A percentile compares a stretch with the other conserved stretches of the same genome.
Conservation (phyloP, 1,140 invertebrate genomes). For the Spodoptera frugiperda region DNA sequence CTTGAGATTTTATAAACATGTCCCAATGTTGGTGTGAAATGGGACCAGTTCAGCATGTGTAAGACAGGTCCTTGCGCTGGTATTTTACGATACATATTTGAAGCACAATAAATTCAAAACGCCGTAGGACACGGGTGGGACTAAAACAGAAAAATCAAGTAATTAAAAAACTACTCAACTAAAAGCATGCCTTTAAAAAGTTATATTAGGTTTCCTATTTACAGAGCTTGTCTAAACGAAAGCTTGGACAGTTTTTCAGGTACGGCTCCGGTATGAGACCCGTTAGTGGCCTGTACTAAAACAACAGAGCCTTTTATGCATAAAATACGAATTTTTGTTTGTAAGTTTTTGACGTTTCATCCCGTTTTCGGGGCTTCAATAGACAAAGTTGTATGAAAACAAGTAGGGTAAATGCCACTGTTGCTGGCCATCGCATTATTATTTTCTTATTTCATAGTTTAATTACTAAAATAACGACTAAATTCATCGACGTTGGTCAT, state of each 20-base stretch:
- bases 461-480: too few relatives aligned
- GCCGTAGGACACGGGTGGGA: too few relatives aligned
- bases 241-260: not conserved
- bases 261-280: not conserved
- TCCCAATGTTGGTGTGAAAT: too few relatives aligned
- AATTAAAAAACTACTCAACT: not conserved
- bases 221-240: not conserved
- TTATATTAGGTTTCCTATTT: slow-evolving; percentile 1
- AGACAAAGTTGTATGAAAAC: slow-evolving; percentile 36
- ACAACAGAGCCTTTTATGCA: slow-evolving; percentile 34
- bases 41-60: too few relatives aligned
- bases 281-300: slow-evolving; percentile 6
- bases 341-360: slow-evolving; percentile 39
- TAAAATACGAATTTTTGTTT: slow-evolving; percentile 40
- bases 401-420: not conserved
- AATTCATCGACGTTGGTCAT: too few relatives aligned
- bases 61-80: too few relatives aligned
- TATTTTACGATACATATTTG: too few relatives aligned
- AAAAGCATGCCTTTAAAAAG: not conserved
- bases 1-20: too few relatives aligned
- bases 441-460: too few relatives aligned
- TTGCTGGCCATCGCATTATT: not conserved
- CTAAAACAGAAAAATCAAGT: not conserved
- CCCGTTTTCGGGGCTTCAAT: slow-evolving; percentile 37
- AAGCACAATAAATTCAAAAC: too few relatives aligned